Percentiles rank a stretch among this genome's conserved stretches.
Conservation (phyloP, 2,888 invertebrate genomes). For the Mesorhabditis sp. region DNA sequence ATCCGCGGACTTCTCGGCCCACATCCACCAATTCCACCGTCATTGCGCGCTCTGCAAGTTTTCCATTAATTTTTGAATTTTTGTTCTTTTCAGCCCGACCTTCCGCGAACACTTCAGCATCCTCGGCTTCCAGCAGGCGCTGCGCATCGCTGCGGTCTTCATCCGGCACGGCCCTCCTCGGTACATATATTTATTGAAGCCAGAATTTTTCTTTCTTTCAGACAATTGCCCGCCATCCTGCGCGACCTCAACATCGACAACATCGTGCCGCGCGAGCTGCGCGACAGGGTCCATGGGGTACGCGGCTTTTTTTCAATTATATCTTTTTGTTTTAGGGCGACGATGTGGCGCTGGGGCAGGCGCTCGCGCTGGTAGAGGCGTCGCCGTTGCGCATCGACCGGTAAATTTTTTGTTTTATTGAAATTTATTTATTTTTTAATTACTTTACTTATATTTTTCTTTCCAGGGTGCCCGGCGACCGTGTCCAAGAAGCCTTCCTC, state of each 20-base stretch:
- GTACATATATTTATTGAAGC: background rate
- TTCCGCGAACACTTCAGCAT: conserved; percentile 4
- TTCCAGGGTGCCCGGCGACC: background rate
- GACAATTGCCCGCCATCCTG: background rate
- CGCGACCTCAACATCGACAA: background rate
- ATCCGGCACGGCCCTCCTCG: background rate
- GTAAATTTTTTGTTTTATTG: background rate
- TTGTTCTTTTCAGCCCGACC: background rate
- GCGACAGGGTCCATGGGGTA: background rate
- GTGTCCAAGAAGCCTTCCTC: background rate
- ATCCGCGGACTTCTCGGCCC: background rate
- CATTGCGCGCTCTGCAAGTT: background rate
- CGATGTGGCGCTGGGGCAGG: too few species aligned
- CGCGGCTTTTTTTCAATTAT: background rate
- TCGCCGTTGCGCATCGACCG: too few species aligned
- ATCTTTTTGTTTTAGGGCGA: background rate
- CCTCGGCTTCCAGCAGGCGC: background rate
- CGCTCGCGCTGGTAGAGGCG: too few species aligned
- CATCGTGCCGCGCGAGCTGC: background rate
- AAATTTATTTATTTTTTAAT: background rate
- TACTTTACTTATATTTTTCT: background rate
- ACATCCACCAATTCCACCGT: background rate
- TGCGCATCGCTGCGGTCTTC: background rate
- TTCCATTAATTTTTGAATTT: background rate
- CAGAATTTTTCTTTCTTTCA: background rate